A percentile compares a stretch with the other conserved stretches of the same genome.
Evolutionary conservation across 2,797 vertebrate species (phyloP).

Genomic region (Hypotaenidia okinawae): DNA sequence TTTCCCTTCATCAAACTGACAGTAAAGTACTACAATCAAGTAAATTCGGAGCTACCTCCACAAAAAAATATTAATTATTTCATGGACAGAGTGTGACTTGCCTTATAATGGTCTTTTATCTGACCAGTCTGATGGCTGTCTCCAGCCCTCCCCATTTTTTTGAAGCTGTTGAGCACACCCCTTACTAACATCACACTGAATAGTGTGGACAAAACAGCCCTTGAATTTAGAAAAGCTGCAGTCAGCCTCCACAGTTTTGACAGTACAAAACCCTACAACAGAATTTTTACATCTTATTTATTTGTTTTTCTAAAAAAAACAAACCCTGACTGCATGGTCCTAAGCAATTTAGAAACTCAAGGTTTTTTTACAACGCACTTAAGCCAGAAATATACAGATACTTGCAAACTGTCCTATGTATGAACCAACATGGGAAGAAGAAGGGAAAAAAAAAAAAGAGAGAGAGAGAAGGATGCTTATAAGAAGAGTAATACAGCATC

Average conservation of each 20-base stretch:
- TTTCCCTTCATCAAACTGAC: neutral
- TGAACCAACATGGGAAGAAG: accelerated
- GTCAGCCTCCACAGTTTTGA: neutral
- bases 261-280: neutral
- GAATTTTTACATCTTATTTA: neutral
- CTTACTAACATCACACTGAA: neutral
- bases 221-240: neutral
- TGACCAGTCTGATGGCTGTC: neutral
- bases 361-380: neutral
- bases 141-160: neutral
- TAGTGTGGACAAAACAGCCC: neutral
- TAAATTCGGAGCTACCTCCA: neutral
- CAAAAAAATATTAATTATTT: neutral
- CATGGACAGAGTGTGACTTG: neutral
- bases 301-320: neutral
- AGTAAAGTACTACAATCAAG: neutral
- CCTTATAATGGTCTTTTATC: neutral
- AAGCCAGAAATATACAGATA: neutral
- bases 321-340: neutral
- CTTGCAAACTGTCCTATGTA: neutral
- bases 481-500: neutral
- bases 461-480: neutral
- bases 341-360: neutral
- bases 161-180: neutral
- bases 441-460: no score